Evolutionary conservation across 2,797 vertebrate species (phyloP).

Genomic region (Xenopus petersii): DNA sequence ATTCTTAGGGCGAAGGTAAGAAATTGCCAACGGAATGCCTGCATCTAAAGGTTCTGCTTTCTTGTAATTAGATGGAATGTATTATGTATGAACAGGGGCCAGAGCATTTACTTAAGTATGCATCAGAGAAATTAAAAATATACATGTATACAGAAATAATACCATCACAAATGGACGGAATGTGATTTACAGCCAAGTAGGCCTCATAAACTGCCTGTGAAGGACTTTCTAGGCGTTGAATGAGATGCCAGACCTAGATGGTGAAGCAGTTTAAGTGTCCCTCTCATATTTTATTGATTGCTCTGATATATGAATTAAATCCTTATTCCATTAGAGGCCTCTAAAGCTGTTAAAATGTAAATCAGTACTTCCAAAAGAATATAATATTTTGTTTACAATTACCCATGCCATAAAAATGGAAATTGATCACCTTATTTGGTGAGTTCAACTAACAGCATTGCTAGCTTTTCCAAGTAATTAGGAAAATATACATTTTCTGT

Average conservation of each 20-base stretch:
- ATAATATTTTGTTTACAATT: constrained; percentile 49
- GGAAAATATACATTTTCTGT: background rate
- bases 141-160: constrained; percentile 47
- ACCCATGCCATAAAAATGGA: constrained; percentile 44
- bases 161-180: constrained; percentile 43
- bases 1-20: constrained; percentile 2
- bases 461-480: constrained; percentile 15
- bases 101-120: constrained; percentile 45
- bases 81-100: constrained; percentile 38
- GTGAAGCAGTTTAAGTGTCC: constrained; percentile 41
- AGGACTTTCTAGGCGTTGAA: constrained; percentile 44
- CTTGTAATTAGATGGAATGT: constrained; percentile 43
- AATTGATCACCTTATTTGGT: constrained; percentile 44
- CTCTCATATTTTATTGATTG: constrained; percentile 48
- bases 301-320: constrained; percentile 48
- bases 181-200: constrained; percentile 33
- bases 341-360: constrained; percentile 51
- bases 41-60: constrained; percentile 28
- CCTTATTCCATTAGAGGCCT: constrained; percentile 53
- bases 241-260: constrained; percentile 42
- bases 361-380: constrained; percentile 48
- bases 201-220: constrained; percentile 41
- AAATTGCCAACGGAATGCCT: constrained; percentile 15
- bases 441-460: constrained; percentile 34
- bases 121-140: constrained; percentile 48